phyloP scores from a whole-genome alignment of 2,888 invertebrate genomes.

The Entomobrya multifasciata region DNA sequence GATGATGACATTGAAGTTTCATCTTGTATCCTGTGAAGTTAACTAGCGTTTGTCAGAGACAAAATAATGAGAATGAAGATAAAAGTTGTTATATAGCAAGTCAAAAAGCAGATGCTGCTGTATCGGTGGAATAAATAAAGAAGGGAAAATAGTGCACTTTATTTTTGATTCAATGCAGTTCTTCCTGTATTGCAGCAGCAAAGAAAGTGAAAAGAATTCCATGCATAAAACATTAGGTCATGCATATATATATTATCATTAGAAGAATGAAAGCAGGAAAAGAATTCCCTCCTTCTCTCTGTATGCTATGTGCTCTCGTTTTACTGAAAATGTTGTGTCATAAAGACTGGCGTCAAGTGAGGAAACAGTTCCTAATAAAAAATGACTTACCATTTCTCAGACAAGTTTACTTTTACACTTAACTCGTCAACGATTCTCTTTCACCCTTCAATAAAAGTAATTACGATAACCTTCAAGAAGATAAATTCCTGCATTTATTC shows the following conservation, averaged over 20 bases:
- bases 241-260: conserved; percentile 57
- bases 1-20: conserved; percentile 67
- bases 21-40: conserved; percentile 64
- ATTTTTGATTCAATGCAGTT: conserved; percentile 47
- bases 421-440: neutral
- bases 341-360: conserved; percentile 23
- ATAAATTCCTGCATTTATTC: conserved; percentile 32
- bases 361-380: conserved; percentile 41
- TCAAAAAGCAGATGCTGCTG: conserved; percentile 58
- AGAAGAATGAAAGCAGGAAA: conserved; percentile 22
- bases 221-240: conserved; percentile 71
- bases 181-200: conserved; percentile 1
- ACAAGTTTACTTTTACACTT: conserved; percentile 39
- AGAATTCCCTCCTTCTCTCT: too few relatives aligned
- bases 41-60: conserved; percentile 66
- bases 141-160: conserved; percentile 58
- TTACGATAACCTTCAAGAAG: conserved; percentile 50
- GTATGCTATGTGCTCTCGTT: conserved; percentile 18
- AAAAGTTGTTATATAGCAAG: too few relatives aligned
- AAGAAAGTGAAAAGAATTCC: conserved; percentile 32
- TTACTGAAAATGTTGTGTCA: neutral
- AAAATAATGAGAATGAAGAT: conserved; percentile 62
- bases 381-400: conserved; percentile 35
- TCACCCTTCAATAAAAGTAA: conserved; percentile 38
- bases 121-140: conserved; percentile 17